Conservation (phyloP, 2,113 vertebrate species). For the Zapornia atra region DNA sequence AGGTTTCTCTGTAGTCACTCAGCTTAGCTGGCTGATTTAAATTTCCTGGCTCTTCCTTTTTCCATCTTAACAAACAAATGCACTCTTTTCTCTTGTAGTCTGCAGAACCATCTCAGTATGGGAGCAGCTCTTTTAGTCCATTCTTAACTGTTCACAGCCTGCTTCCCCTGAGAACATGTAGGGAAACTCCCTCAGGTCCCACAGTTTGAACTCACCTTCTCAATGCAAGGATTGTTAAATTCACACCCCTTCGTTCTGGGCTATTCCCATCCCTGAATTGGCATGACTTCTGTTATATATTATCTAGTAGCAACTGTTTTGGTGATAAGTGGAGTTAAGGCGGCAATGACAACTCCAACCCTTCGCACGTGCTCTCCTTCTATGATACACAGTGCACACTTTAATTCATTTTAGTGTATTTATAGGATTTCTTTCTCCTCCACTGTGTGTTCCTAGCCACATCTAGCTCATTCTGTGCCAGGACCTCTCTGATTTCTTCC, state of each 20-base stretch:
- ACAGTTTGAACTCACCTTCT: not conserved
- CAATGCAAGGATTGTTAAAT: not conserved
- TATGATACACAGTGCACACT: not conserved
- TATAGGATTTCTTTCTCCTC: not conserved
- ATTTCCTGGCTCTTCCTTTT: not conserved
- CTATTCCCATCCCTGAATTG: not conserved
- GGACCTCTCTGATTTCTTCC: not conserved
- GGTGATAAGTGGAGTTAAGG: not conserved
- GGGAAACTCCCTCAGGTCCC: not conserved
- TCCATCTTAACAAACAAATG: not conserved
- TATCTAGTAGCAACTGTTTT: not conserved
- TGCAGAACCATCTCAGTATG: not conserved
- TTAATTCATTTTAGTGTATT: not conserved
- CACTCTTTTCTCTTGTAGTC: not conserved
- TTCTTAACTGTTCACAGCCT: not conserved
- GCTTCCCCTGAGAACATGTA: not conserved
- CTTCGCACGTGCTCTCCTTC: not conserved
- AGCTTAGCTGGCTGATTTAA: not conserved
- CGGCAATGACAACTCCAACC: not conserved
- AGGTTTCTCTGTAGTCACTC: not conserved
- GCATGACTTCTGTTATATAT: not conserved
- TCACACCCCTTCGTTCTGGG: not conserved
- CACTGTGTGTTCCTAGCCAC: not conserved
- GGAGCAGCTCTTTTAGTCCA: not conserved
- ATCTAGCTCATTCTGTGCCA: not conserved